Evolutionary conservation across 2,888 invertebrate genomes (phyloP).

Genomic region (Sphaeridia pumilis): DNA sequence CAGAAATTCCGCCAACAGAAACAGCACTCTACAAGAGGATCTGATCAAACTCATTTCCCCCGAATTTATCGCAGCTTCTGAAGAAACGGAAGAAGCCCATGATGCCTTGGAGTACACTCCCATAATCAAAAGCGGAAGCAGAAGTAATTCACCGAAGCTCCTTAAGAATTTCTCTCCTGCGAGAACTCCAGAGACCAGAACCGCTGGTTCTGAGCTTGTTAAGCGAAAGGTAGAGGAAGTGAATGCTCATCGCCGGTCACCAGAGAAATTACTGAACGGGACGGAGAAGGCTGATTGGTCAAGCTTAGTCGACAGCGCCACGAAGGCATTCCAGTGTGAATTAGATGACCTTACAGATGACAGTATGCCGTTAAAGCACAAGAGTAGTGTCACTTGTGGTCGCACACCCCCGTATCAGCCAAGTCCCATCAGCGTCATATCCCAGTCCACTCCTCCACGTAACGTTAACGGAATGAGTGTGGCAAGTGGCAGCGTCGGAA

Average conservation of each 20-base stretch:
- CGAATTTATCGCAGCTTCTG: conserved; percentile 44
- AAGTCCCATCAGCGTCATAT: conserved; percentile 12
- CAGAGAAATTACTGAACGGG: conserved; percentile 51
- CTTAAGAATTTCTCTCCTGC: conserved; percentile 8
- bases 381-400: conserved; percentile 17
- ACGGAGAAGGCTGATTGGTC: conserved; percentile 59
- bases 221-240: neutral
- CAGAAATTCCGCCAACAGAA: conserved; percentile 38
- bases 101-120: neutral
- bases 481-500: neutral
- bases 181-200: neutral
- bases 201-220: neutral
- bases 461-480: neutral
- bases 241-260: neutral
- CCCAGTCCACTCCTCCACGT: neutral
- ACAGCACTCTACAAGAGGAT: conserved; percentile 67
- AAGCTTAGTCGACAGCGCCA: conserved; percentile 65
- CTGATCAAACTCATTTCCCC: conserved; percentile 75
- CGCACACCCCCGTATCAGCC: conserved; percentile 8
- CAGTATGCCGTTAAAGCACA: conserved; percentile 13
- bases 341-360: conserved; percentile 4
- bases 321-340: conserved; percentile 45
- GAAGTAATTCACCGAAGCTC: neutral
- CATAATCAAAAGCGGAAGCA: conserved; percentile 3
- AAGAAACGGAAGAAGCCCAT: conserved; percentile 1